A percentile compares a stretch with the other conserved stretches of the same genome.
phyloP scores from a whole-genome alignment of 2,113 vertebrate genomes.

The Myanophis thanlyinensis region DNA sequence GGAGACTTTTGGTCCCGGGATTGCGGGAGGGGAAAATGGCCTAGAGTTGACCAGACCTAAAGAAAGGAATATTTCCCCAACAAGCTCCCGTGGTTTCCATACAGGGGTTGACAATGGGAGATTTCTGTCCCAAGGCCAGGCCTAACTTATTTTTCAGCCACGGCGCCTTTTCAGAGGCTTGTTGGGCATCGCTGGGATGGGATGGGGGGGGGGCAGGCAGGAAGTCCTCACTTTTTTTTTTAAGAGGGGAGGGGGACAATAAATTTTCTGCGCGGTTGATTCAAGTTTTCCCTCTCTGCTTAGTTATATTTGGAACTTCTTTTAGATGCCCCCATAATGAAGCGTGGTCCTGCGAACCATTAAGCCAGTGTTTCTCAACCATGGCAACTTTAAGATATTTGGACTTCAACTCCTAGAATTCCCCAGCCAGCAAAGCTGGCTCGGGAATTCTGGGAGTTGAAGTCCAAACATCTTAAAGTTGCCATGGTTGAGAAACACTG shows the following conservation, averaged over 20 bases:
- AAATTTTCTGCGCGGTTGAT: neutral
- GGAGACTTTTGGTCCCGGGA: accelerated
- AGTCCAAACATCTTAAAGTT: no score
- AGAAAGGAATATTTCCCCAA: accelerated
- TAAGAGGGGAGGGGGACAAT: neutral
- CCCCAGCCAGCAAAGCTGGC: no score
- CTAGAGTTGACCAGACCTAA: neutral
- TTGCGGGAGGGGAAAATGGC: accelerated
- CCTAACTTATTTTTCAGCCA: neutral
- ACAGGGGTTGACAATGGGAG: no score
- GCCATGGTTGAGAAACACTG: no score
- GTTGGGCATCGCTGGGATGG: neutral
- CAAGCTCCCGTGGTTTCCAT: no score
- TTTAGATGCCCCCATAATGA: neutral
- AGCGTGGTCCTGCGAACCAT: neutral
- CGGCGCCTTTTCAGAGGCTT: neutral
- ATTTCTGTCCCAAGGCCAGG: neutral
- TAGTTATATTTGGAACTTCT: neutral
- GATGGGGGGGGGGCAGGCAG: neutral
- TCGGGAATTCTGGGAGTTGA: no score
- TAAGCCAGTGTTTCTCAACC: no score
- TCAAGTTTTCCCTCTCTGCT: neutral
- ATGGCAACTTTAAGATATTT: no score
- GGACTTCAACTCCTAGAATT: no score
- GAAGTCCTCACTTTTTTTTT: no score